Evolutionary conservation across 2,113 vertebrate genomes (phyloP), one percentile per base, ranked within the genome.

Genomic region (Oryzias curvinotus): DNA sequence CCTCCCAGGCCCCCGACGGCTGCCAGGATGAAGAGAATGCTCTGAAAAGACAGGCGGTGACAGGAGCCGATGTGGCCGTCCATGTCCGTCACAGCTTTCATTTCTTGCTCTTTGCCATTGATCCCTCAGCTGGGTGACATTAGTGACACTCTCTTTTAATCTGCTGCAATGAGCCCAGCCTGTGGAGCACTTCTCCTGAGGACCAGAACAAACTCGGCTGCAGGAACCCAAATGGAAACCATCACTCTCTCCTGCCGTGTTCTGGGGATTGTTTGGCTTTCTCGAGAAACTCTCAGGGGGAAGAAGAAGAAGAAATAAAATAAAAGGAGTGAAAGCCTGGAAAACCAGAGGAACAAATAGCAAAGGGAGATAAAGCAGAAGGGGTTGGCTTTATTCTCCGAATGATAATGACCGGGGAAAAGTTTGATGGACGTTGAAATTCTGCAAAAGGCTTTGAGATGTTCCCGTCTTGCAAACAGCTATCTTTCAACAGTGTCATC

Each of bases 91-190:
- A 85, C 79, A 56, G 73, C 85, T 85, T 90, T 90, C 81, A 88
- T 91, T 89, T 88, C 85, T 76, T 53, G 57, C 57, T 55, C 71
- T n/a, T 46, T 17, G 62, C 77, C 76, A 78, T 85, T 58, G 84
- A 85, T 86, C 77, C 81, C 78, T 81, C 13, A 63, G 79, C 76
- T 14, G 75, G 77, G 67, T 82, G 85, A 87, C 87, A 81, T 67
- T 61, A 54, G 74, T 85, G 85, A 83, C 84, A 81, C 76, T 62
- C 71, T 80, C 79, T 85, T 89, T 90, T 88, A 89, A 90, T 91
- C 85, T 79, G 81, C 49, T 78, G 76, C 81, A 81, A 80, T 78
- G 82, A 86, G 77, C 76, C 63, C 78, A 87, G 87, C 86, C 88
- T 21, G 66, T 4, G 4, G 71, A 62, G 68, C 74, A 48, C 45